phyloP scores from a whole-genome alignment of 2,888 invertebrate species.

The Cactoblastis cactorum region DNA sequence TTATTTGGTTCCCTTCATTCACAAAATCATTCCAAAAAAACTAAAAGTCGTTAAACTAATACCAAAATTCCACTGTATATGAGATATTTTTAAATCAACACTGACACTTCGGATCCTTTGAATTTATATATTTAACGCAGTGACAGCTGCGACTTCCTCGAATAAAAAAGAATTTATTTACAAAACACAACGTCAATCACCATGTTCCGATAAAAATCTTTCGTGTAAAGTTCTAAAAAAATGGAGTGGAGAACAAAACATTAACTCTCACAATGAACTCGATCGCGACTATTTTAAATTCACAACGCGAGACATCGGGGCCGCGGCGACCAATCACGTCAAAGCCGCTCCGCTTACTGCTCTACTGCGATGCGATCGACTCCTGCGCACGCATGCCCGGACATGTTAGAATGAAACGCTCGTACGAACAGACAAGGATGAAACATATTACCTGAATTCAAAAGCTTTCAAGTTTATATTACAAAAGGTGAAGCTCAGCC shows the following conservation, averaged over 20 bases:
- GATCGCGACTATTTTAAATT: slow-evolving; percentile 65
- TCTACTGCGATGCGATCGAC: slow-evolving; percentile 56
- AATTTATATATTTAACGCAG: slow-evolving; percentile 34
- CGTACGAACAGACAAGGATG: slow-evolving; percentile 38
- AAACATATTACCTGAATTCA: slow-evolving; percentile 57
- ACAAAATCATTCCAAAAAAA: slow-evolving; percentile 8
- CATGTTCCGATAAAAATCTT: slow-evolving; percentile 29
- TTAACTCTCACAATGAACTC: slow-evolving; percentile 44
- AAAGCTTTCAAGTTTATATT: slow-evolving; percentile 54
- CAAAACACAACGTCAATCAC: slow-evolving; percentile 40
- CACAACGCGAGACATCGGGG: slow-evolving; percentile 43
- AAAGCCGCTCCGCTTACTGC: slow-evolving; percentile 71
- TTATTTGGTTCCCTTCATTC: too few species aligned
- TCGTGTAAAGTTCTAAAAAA: slow-evolving; percentile 28
- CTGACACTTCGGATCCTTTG: slow-evolving; percentile 40
- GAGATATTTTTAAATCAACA: slow-evolving; percentile 31
- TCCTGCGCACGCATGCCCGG: slow-evolving; percentile 63
- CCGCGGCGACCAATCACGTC: slow-evolving; percentile 62
- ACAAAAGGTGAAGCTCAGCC: slow-evolving; percentile 50
- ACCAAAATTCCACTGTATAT: slow-evolving; percentile 13
- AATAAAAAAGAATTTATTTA: slow-evolving; percentile 35
- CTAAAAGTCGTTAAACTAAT: background rate
- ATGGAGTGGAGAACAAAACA: slow-evolving; percentile 47
- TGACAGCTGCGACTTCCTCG: slow-evolving; percentile 51
- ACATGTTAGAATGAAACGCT: slow-evolving; percentile 50